Base-by-base conservation (phyloP, 2,888 invertebrate genomes). In the Linnaemya vulpina region DNA sequence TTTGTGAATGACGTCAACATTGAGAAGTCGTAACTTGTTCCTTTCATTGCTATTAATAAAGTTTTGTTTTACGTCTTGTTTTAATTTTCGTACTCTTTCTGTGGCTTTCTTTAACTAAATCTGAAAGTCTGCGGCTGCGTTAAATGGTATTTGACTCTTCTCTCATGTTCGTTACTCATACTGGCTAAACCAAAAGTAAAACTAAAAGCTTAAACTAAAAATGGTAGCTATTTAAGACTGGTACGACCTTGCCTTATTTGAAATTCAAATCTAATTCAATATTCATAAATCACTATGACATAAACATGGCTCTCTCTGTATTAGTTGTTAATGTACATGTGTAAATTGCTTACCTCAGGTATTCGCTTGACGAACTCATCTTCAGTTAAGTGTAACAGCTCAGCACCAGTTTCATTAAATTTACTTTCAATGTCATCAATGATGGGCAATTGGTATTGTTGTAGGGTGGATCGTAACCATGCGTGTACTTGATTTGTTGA, bases 381-480 rank as follows among this genome's bases (percentile, higher is more conserved):
- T 91, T 98, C 97, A 63, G 95, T 95, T 78, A 98, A 94, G 68
- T 95, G 94, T 83, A 96, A 94, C 84, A 98, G 93, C 51, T 95
- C 94, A 15, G 95, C 93, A 75, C 98, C 98, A 88, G 96, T 95
- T 94, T 97, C 95, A 87, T 95, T 94, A 93, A 97, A 97, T 90
- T 96, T 95, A 88, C 96, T 95, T 83, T 96, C 93, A 88, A 97
- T 96, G 82, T 96, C 93, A 30, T 94, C 94, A 63, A 96, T 95
- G 91, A 95, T 94, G 15, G 96, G 95, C 87, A 97, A 93, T 88
- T 95, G 95, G 92, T 96, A 96, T 91, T 97, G 97, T 89, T 96
- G 94, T 84, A 96, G 94, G 88, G 97, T 97, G 95, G 96, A 97
- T 91, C 96, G 94, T 83, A 98, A 94, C 98, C 98, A 98, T 25